Conservation (phyloP, 2,113 vertebrate genomes). For the Cephalopholis sonnerati region DNA sequence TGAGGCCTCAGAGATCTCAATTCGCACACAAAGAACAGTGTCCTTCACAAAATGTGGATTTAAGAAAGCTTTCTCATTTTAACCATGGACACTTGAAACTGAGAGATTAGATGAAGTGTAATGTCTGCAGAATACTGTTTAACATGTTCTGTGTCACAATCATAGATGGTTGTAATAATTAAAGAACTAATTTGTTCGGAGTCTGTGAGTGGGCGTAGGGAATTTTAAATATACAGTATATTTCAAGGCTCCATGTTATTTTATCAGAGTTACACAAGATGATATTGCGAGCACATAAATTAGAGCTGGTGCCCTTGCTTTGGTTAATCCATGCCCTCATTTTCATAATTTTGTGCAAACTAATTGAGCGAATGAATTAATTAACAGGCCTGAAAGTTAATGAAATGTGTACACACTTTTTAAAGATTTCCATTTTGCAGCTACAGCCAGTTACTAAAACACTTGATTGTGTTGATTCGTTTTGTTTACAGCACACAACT, state of each 20-base stretch:
- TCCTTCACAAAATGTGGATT: background rate
- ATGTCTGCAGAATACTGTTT: background rate
- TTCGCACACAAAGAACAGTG: conserved; percentile 1
- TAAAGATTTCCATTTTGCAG: conserved; percentile 24
- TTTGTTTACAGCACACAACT: background rate
- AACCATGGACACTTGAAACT: background rate
- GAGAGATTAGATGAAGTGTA: background rate
- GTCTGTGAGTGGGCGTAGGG: background rate
- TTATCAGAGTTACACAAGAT: conserved; percentile 11
- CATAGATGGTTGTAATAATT: background rate
- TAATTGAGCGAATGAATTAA: conserved; percentile 29
- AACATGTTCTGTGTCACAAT: background rate
- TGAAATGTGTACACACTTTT: conserved; percentile 14
- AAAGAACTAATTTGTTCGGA: background rate
- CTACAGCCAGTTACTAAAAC: background rate
- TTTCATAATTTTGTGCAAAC: conserved; percentile 36
- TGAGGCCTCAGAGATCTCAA: conserved; percentile 4
- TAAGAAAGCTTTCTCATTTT: background rate
- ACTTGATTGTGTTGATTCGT: background rate
- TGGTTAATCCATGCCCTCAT: conserved; percentile 28
- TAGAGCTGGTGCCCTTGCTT: conserved; percentile 20
- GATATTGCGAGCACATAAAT: background rate
- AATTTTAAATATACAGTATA: conserved; percentile 19
- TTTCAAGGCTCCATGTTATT: conserved; percentile 17
- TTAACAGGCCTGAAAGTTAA: conserved; percentile 25